phyloP scores from a whole-genome alignment of 2,113 vertebrate genomes.

The Sphaerodactylus townsendi region DNA sequence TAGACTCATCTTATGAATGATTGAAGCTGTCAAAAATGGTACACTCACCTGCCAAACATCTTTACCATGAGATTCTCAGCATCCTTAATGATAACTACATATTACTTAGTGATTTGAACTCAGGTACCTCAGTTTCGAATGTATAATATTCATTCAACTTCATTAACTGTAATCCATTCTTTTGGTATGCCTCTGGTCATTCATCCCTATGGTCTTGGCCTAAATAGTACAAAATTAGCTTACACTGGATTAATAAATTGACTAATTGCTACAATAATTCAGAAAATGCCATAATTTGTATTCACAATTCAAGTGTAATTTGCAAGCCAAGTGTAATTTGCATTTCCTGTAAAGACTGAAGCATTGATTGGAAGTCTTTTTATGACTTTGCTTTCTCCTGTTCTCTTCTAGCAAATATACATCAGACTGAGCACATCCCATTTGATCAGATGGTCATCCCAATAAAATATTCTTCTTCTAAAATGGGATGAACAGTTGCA shows the following conservation, averaged over 20 bases:
- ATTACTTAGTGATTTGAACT: background rate
- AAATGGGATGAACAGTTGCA: slow-evolving; percentile 53
- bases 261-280: background rate
- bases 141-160: background rate
- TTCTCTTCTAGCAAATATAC: slow-evolving; percentile 53
- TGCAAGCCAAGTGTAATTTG: slow-evolving; percentile 56
- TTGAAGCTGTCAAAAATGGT: too few species aligned
- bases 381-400: slow-evolving; percentile 56
- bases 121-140: background rate
- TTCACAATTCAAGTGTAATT: slow-evolving; percentile 46
- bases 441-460: slow-evolving; percentile 64
- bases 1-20: too few species aligned
- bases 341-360: slow-evolving; percentile 39
- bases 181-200: background rate
- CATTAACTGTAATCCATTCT: background rate
- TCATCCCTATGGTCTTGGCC: background rate
- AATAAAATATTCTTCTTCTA: slow-evolving; percentile 70
- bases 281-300: background rate
- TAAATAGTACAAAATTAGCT: background rate
- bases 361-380: slow-evolving; percentile 43
- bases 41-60: too few species aligned
- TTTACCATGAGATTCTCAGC: too few species aligned
- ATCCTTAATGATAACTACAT: too few species aligned
- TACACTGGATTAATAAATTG: background rate
- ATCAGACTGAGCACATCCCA: slow-evolving; percentile 49